These are phyloP conservation scores for Coturnix japonica DNA, from an alignment of 2,113 vertebrate species.

Conservation along the genomic window DNA sequence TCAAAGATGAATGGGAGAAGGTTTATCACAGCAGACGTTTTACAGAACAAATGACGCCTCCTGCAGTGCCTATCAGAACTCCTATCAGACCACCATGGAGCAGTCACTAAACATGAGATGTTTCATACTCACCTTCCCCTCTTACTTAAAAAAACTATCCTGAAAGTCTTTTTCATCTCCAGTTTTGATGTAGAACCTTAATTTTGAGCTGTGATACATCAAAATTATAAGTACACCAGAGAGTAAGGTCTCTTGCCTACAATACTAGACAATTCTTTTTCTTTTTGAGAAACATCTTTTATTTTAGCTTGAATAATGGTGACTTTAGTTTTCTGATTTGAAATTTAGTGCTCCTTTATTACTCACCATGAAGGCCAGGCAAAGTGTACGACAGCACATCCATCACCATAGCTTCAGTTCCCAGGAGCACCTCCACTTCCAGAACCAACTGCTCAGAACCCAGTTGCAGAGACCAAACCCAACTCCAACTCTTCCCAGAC, in stretches of 20 bases:
- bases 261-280: background rate
- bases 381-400: background rate
- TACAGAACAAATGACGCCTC: background rate
- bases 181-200: background rate
- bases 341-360: background rate
- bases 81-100: too few relatives aligned
- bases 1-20: background rate
- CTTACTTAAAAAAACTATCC: background rate
- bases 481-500: background rate
- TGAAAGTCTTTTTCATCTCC: background rate
- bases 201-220: background rate
- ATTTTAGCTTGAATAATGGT: background rate
- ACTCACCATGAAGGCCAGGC: background rate
- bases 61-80: background rate
- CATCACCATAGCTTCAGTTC: background rate
- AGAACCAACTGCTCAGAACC: background rate
- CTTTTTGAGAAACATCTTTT: rapidly evolving
- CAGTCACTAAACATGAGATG: background rate
- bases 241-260: background rate
- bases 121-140: background rate
- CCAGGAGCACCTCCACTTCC: background rate
- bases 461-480: background rate
- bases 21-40: background rate
- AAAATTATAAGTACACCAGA: background rate
- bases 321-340: background rate